phyloP scores from a whole-genome alignment of 92 coral and sea anemone genomes.

The Muricea muricata region DNA sequence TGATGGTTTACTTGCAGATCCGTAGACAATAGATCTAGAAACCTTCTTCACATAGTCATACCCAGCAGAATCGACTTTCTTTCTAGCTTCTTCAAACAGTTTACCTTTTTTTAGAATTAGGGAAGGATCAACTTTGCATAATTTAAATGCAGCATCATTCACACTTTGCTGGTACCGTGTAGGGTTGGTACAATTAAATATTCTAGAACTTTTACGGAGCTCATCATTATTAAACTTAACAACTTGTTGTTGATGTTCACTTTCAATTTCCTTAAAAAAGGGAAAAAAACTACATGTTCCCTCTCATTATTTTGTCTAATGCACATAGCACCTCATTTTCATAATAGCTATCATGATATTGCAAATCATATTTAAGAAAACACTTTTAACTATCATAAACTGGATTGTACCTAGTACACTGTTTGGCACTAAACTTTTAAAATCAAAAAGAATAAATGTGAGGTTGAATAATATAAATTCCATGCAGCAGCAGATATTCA shows the following conservation, averaged over 20 bases:
- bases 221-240: neutral
- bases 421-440: no score
- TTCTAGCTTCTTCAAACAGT: conserved; percentile 29
- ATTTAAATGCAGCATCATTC: conserved; percentile 16
- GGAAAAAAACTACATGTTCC: neutral
- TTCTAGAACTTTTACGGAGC: neutral
- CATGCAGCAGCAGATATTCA: no score
- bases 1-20: neutral
- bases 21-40: conserved; percentile 24
- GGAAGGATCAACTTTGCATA: neutral
- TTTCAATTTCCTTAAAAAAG: neutral
- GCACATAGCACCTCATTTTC: no score
- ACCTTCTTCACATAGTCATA: conserved; percentile 19
- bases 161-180: conserved; percentile 24
- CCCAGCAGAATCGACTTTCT: conserved; percentile 17
- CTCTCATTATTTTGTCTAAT: no score
- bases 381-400: no score
- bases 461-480: no score
- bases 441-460: no score
- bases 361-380: no score
- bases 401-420: no score
- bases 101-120: conserved; percentile 10
- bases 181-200: conserved; percentile 10
- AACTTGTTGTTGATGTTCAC: neutral
- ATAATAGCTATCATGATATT: no score